These are phyloP conservation scores for Lasioglossum malachurum DNA, from an alignment of 2,888 invertebrate species.

Conservation along the genomic window DNA sequence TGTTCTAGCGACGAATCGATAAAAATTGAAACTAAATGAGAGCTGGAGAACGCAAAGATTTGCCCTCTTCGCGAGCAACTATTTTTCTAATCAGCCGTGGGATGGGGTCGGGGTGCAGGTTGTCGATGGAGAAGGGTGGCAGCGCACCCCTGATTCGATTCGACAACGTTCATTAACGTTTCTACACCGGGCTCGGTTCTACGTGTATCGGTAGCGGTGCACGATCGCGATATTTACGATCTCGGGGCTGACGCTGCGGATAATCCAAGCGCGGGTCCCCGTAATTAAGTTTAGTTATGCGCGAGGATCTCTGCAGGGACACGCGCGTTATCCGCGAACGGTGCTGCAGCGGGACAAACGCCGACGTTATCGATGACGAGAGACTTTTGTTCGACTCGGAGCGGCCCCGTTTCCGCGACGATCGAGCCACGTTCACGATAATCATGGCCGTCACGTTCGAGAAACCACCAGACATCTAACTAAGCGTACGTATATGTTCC, in stretches of 20 bases:
- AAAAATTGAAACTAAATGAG: neutral
- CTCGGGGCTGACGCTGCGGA: constrained; percentile 20
- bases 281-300: constrained; percentile 53
- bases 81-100: neutral
- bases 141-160: neutral
- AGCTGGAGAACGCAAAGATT: neutral
- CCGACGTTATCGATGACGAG: constrained; percentile 50
- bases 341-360: neutral
- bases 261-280: constrained; percentile 42
- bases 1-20: too few species aligned
- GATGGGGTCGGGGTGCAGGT: neutral
- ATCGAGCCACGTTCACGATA: constrained; percentile 54
- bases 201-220: neutral
- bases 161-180: neutral
- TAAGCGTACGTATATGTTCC: neutral
- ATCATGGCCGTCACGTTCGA: constrained; percentile 6
- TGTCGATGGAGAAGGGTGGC: neutral
- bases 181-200: neutral
- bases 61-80: neutral
- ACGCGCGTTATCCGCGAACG: constrained; percentile 10
- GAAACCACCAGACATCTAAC: neutral
- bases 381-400: constrained; percentile 52
- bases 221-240: constrained; percentile 46
- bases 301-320: constrained; percentile 37
- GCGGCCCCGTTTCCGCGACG: constrained; percentile 44